These are phyloP conservation scores for Macrophya alboannulata DNA, from an alignment of 2,888 invertebrate genomes.

Conservation along the genomic window DNA sequence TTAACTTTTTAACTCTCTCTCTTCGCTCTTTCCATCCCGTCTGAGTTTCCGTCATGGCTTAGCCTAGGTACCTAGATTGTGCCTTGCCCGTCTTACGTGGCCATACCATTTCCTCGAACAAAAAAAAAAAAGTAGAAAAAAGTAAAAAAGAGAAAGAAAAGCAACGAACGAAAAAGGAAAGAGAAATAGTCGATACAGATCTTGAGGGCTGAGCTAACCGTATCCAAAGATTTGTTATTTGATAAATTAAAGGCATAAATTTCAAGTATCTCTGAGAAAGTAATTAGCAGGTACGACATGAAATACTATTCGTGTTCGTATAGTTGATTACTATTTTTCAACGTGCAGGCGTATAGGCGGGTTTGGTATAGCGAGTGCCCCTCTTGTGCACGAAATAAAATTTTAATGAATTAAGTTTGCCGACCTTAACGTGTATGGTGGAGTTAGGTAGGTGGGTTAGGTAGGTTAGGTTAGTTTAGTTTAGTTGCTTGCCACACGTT, in stretches of 20 bases:
- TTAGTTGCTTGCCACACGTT: constrained; percentile 28
- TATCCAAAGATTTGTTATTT: constrained; percentile 50
- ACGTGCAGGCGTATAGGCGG: constrained; percentile 14
- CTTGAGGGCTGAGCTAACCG: constrained; percentile 43
- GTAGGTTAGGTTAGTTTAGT: not conserved
- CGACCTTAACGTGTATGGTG: not conserved
- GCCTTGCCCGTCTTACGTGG: constrained; percentile 21
- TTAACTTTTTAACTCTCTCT: constrained; percentile 42
- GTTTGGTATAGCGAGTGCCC: not conserved
- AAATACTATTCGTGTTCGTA: constrained; percentile 53
- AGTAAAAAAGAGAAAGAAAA: constrained; percentile 52
- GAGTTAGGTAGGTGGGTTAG: not conserved
- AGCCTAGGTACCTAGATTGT: constrained; percentile 13
- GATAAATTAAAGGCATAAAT: constrained; percentile 51
- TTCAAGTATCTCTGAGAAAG: constrained; percentile 46
- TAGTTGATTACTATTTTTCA: constrained; percentile 36
- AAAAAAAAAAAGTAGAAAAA: constrained; percentile 49
- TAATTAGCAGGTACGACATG: constrained; percentile 49
- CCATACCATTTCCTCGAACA: constrained; percentile 30
- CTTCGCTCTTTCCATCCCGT: not conserved
- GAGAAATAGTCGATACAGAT: constrained; percentile 49
- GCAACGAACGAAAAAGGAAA: constrained; percentile 16
- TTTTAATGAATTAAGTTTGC: constrained; percentile 51
- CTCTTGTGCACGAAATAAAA: constrained; percentile 21
- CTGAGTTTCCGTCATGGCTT: constrained; percentile 13